Base-by-base conservation (phyloP, 92 coral and sea anemone species). In the Palythoa grandiflora region DNA sequence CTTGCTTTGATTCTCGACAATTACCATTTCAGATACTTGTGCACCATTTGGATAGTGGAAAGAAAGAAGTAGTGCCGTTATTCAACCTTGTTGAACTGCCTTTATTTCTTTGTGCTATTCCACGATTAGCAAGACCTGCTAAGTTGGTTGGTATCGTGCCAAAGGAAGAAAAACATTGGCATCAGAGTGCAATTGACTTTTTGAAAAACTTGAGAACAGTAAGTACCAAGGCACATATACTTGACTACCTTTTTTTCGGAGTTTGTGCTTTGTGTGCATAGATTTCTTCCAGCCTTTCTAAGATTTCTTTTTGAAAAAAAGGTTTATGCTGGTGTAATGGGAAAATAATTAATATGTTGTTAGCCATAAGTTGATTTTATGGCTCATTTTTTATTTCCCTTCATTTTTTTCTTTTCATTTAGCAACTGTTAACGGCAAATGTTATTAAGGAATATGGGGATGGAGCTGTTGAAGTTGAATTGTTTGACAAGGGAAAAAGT, bases 141-240 rank as follows among this genome's bases (percentile, higher is more conserved):
- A 78, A 59, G 71, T 48, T 78, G 68, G 68, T 51, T 57, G 83
- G 83, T 14, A 78, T 78, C 51, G 14, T 55, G 51, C 83, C 83
- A 12, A 53, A 16, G 3, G 83, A 36, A 35, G 2, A 1, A 51
- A 9, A 9, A 0, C 28, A 28, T 1, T 75, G 83, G 68, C 35
- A 39, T 5, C 54, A 9, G 14, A 57, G 13, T 28, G 50, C 83
- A 55, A 55, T 1, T 14, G 37, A 38, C 2, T 2, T 37, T 78
- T 5, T 78, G 15, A 38, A 60, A 13, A n/a, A 20, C 71, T 14
- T 57, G 14, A 78, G 36, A 54, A 14, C 20, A 17, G 10, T 37
- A 72, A 72, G 51, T 72, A 15, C 61, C 5, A 8, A 8, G 20
- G 1, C 6, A 8, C 54, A 75, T 75, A 14, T 19, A 44, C 1